phyloP scores from a whole-genome alignment of 2,888 invertebrate genomes.

The Sinotaia quadrata region DNA sequence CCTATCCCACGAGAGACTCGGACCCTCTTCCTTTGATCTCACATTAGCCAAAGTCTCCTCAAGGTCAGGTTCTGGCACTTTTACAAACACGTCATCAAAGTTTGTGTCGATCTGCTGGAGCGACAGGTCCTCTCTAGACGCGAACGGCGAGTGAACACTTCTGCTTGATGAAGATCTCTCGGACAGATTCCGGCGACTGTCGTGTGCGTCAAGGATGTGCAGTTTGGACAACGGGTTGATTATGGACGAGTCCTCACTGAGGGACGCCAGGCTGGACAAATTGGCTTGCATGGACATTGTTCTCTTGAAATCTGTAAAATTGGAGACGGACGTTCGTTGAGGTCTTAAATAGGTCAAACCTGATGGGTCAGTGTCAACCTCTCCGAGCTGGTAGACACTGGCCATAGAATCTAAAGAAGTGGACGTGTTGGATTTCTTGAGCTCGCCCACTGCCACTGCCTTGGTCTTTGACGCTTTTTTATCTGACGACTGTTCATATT shows the following conservation, averaged over 20 bases:
- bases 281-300: conserved; percentile 12
- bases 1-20: not conserved
- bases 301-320: not conserved
- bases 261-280: conserved; percentile 1
- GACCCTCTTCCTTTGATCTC: not conserved
- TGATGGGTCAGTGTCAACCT: not conserved
- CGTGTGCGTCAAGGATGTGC: not conserved
- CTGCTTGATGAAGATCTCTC: not conserved
- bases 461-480: not conserved
- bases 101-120: not conserved
- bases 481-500: not conserved
- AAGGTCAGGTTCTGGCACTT: not conserved
- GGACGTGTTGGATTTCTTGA: not conserved
- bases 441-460: not conserved
- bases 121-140: not conserved
- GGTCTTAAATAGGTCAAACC: not conserved
- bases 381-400: not conserved
- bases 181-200: not conserved
- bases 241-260: not conserved
- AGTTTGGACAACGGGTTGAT: conserved; percentile 14
- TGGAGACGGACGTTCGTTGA: not conserved
- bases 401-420: not conserved
- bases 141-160: not conserved
- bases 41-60: conserved; percentile 10
- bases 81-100: not conserved